Percentiles rank a stretch among this genome's conserved stretches.
These are phyloP conservation scores for Synanthedon formicaeformis DNA, from an alignment of 2,888 invertebrate species.

Conservation along the genomic window DNA sequence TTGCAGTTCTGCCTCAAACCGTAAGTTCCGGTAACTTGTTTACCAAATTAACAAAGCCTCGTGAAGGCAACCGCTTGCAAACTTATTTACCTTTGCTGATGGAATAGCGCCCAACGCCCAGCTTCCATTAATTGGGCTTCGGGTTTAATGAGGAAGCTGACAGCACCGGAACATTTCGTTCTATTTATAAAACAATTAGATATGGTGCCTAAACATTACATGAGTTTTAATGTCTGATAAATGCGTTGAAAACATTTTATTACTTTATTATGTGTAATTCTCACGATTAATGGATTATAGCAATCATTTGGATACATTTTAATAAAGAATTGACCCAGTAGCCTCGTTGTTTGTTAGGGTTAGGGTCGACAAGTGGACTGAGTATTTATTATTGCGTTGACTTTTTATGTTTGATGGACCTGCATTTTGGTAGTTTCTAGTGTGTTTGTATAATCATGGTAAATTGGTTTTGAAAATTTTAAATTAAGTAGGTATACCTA, in stretches of 20 bases:
- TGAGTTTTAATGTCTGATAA: neutral
- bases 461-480: too few relatives aligned
- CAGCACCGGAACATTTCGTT: conserved; percentile 63
- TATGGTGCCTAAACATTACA: conserved; percentile 45
- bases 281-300: neutral
- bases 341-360: neutral
- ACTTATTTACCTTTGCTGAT: conserved; percentile 5
- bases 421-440: too few relatives aligned
- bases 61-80: neutral
- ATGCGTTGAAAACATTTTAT: neutral
- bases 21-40: neutral
- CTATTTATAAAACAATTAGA: conserved; percentile 55
- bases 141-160: conserved; percentile 64
- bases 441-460: too few relatives aligned
- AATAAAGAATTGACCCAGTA: neutral
- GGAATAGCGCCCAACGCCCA: conserved; percentile 29
- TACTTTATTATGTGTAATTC: neutral
- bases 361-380: neutral
- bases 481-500: too few relatives aligned
- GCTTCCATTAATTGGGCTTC: conserved; percentile 49
- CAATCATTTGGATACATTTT: neutral
- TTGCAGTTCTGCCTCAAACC: neutral
- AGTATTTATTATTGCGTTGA: too few relatives aligned
- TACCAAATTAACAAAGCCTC: neutral
- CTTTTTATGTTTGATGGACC: too few relatives aligned